These are phyloP conservation scores for Cacoxenus indagator DNA, from an alignment of 2,888 invertebrate species.

Conservation along the genomic window DNA sequence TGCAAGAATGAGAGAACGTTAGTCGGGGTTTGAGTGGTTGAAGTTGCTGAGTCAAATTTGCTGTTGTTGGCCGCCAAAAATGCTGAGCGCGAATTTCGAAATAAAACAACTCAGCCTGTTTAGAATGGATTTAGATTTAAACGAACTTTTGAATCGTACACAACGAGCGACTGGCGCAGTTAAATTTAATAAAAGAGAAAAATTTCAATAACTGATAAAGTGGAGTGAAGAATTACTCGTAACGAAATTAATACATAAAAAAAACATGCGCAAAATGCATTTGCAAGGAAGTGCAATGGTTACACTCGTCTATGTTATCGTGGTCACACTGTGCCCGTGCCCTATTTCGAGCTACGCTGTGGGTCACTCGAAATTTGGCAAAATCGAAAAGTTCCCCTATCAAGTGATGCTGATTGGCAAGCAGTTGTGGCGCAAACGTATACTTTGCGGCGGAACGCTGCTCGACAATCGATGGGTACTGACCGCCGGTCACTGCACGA, in stretches of 20 bases:
- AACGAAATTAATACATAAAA: slow-evolving; percentile 8
- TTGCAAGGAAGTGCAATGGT: slow-evolving; percentile 21
- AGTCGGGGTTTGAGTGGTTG: too few species aligned
- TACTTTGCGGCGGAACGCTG: slow-evolving; percentile 69
- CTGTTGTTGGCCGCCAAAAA: slow-evolving; percentile 50
- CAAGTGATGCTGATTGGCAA: slow-evolving; percentile 70
- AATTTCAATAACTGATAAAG: neutral
- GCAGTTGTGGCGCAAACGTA: slow-evolving; percentile 62
- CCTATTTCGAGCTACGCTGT: slow-evolving; percentile 54
- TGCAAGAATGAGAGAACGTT: too few species aligned
- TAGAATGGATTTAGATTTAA: slow-evolving; percentile 67
- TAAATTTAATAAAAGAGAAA: slow-evolving; percentile 18
- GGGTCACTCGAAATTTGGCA: slow-evolving; percentile 64
- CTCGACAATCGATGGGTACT: slow-evolving; percentile 67
- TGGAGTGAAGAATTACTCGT: slow-evolving; percentile 7
- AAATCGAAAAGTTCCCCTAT: slow-evolving; percentile 67
- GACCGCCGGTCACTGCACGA: slow-evolving; percentile 69
- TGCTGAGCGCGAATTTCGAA: slow-evolving; percentile 41
- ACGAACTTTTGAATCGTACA: slow-evolving; percentile 60
- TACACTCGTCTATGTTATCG: slow-evolving; percentile 3
- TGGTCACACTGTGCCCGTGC: neutral
- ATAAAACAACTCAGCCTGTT: slow-evolving; percentile 66
- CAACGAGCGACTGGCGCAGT: slow-evolving; percentile 3
- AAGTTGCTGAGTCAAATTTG: too few species aligned
- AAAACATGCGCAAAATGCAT: slow-evolving; percentile 33